A percentile compares a stretch with the other conserved stretches of the same genome.
These are phyloP conservation scores for Sorex araneus DNA, from an alignment of 2,113 vertebrate genomes.

Conservation along the genomic window DNA sequence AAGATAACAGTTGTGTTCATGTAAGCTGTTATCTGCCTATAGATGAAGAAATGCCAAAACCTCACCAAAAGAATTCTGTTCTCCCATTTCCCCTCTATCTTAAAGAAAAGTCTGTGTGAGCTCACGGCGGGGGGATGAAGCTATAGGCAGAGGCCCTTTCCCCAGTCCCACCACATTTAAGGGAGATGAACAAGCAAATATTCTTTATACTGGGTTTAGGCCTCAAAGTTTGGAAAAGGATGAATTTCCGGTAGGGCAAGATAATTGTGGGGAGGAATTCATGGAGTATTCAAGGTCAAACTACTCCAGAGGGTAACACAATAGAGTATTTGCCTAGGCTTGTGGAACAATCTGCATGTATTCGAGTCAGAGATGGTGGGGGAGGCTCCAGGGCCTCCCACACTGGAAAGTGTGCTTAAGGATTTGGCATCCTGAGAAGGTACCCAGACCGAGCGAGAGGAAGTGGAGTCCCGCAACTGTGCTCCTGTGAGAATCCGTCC, in stretches of 20 bases:
- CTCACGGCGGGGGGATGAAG: neutral
- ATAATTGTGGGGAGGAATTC: constrained; percentile 69
- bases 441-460: constrained; percentile 37
- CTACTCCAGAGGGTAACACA: constrained; percentile 54
- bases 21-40: constrained; percentile 34
- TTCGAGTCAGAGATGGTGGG: constrained; percentile 24
- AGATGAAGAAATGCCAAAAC: neutral
- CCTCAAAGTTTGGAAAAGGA: constrained; percentile 38
- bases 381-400: constrained; percentile 76
- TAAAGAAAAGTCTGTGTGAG: neutral
- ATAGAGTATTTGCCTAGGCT: constrained; percentile 74
- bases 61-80: neutral
- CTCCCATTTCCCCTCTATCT: neutral
- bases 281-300: constrained; percentile 71
- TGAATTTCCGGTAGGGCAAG: constrained; percentile 47
- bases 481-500: constrained; percentile 59
- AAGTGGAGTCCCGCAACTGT: constrained; percentile 37
- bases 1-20: neutral
- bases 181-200: neutral
- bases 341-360: constrained; percentile 67
- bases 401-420: constrained; percentile 75
- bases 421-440: constrained; percentile 70
- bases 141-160: too few species aligned
- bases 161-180: neutral
- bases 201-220: constrained; percentile 18